These are phyloP conservation scores for Callimorpha dominula DNA, from an alignment of 2,888 invertebrate genomes.

Conservation along the genomic window DNA sequence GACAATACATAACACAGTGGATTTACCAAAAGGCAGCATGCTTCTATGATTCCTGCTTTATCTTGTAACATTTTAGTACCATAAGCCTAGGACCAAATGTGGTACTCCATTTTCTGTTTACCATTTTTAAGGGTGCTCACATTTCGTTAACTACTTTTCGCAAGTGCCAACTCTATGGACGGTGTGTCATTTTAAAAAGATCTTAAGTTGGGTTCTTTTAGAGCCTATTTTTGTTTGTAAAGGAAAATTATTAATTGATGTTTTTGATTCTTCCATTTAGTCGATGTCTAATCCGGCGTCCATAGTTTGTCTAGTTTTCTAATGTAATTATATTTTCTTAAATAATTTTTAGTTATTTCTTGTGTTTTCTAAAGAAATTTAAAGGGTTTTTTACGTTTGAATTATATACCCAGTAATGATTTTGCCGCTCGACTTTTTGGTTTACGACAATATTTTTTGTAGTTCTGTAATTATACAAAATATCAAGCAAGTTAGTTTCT, in stretches of 20 bases:
- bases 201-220: background rate
- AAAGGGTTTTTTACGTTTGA: background rate
- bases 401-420: background rate
- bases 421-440: background rate
- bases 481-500: background rate
- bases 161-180: background rate
- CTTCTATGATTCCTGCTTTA: too few relatives aligned
- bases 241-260: background rate
- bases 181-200: background rate
- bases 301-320: background rate
- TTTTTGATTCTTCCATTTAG: background rate
- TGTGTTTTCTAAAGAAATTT: background rate
- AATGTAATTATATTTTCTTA: background rate
- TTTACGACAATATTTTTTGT: background rate
- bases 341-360: background rate
- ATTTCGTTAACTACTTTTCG: too few relatives aligned
- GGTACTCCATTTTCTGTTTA: too few relatives aligned
- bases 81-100: too few relatives aligned
- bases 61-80: too few relatives aligned
- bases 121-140: background rate
- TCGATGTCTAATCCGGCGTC: background rate
- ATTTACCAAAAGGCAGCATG: too few relatives aligned
- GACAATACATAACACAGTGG: too few relatives aligned
- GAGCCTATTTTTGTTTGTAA: background rate
- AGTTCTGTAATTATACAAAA: background rate